A percentile compares a stretch with the other conserved stretches of the same genome.
phyloP scores from a whole-genome alignment of 2,888 invertebrate species.

The Drosophila borborema region DNA sequence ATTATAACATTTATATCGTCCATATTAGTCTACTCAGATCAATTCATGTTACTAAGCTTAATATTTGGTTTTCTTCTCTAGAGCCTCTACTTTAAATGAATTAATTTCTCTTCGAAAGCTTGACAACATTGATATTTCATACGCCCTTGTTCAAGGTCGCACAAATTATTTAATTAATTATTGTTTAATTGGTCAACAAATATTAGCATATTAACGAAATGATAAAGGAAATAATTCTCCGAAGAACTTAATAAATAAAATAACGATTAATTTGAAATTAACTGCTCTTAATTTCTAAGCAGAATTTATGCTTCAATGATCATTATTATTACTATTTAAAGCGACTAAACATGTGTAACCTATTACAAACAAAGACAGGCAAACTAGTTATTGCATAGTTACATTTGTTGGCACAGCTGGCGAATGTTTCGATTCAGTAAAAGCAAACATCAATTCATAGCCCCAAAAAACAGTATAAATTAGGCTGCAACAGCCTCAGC shows the following conservation, averaged over 20 bases:
- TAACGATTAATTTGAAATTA: not conserved
- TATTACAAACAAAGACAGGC: not conserved
- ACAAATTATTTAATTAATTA: not conserved
- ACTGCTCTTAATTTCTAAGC: not conserved
- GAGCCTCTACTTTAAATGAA: too few relatives aligned
- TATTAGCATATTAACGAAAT: too few relatives aligned
- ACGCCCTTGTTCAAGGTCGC: not conserved
- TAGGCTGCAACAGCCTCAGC: not conserved
- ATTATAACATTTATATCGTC: too few relatives aligned
- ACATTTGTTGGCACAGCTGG: constrained; percentile 13
- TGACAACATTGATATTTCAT: too few relatives aligned
- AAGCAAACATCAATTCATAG: not conserved
- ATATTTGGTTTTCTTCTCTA: too few relatives aligned
- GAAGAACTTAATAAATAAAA: not conserved
- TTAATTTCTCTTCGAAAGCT: too few relatives aligned
- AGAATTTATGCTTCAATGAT: not conserved
- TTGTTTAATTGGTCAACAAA: not conserved
- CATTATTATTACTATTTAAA: not conserved
- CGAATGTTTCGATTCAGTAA: not conserved
- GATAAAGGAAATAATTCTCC: not conserved
- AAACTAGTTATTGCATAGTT: not conserved
- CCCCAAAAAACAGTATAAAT: constrained; percentile 20
- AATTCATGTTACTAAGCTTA: too few relatives aligned
- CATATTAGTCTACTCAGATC: too few relatives aligned
- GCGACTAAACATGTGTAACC: not conserved